phyloP scores from a whole-genome alignment of 2,797 vertebrate genomes.

The Threskiornis aethiopicus region DNA sequence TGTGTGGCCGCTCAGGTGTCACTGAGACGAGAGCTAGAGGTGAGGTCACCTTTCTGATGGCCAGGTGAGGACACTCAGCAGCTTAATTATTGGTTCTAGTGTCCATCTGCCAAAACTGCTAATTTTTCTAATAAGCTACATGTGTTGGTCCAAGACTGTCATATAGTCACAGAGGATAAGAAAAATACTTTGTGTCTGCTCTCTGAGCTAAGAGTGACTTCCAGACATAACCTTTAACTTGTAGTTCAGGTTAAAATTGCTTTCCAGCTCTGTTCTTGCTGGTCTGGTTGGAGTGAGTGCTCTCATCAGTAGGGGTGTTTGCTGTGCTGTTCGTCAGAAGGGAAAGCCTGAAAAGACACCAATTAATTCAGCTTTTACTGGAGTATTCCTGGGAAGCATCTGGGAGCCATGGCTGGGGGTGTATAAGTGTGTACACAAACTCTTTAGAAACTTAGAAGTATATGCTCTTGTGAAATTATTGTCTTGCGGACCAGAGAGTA shows the following conservation, averaged over 20 bases:
- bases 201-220: not conserved
- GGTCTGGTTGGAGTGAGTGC: fast-evolving
- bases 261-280: fast-evolving
- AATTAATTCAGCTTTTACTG: not conserved
- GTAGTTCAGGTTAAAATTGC: not conserved
- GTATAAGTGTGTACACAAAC: not conserved
- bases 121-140: not conserved
- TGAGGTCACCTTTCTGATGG: not conserved
- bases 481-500: not conserved
- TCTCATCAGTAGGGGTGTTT: not conserved
- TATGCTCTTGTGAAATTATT: not conserved
- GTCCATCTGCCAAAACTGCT: not conserved
- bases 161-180: not conserved
- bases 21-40: not conserved
- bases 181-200: not conserved
- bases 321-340: not conserved
- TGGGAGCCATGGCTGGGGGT: not conserved
- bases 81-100: not conserved
- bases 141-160: no score
- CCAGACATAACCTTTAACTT: fast-evolving
- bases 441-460: not conserved
- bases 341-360: not conserved
- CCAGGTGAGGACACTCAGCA: not conserved
- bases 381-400: not conserved
- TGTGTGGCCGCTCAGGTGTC: fast-evolving